phyloP scores from a whole-genome alignment of 2,797 vertebrate species.

The Sciaenops ocellatus region DNA sequence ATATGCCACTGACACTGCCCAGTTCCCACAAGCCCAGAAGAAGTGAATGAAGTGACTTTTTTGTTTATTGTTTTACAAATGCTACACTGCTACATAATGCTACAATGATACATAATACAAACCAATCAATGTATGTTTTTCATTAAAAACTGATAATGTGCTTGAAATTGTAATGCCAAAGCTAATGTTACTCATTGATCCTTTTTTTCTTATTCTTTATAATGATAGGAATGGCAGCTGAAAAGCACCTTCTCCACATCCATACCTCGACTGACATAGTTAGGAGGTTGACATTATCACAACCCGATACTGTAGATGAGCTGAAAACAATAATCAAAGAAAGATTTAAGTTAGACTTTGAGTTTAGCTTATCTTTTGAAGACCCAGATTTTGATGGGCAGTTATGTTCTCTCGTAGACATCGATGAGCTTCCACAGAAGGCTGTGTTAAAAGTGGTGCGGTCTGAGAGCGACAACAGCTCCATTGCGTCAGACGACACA shows the following conservation, averaged over 20 bases:
- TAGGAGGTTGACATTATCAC: constrained; percentile 31
- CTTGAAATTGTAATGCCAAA: neutral
- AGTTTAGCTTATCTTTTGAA: constrained; percentile 14
- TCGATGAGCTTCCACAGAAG: constrained; percentile 34
- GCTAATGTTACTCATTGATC: neutral
- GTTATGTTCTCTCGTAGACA: constrained; percentile 36
- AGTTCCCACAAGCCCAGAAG: neutral
- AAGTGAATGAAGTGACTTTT: too few relatives aligned
- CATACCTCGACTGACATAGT: constrained; percentile 33
- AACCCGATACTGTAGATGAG: constrained; percentile 35
- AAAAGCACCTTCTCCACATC: constrained; percentile 29
- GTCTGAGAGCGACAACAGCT: too few relatives aligned
- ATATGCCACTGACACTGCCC: neutral
- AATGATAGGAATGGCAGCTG: constrained; percentile 27
- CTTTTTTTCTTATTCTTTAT: neutral
- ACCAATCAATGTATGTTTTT: too few relatives aligned
- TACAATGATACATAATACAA: too few relatives aligned
- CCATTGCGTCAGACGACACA: too few relatives aligned
- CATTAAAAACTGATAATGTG: too few relatives aligned
- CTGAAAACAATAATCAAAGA: constrained; percentile 32
- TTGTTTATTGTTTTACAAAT: too few relatives aligned
- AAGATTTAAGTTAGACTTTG: constrained; percentile 30
- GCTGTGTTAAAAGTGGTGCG: constrained; percentile 28
- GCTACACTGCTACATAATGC: too few relatives aligned
- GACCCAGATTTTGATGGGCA: constrained; percentile 37